Conservation (phyloP, 2,113 vertebrate species). For the Forbesichthys agassizii region DNA sequence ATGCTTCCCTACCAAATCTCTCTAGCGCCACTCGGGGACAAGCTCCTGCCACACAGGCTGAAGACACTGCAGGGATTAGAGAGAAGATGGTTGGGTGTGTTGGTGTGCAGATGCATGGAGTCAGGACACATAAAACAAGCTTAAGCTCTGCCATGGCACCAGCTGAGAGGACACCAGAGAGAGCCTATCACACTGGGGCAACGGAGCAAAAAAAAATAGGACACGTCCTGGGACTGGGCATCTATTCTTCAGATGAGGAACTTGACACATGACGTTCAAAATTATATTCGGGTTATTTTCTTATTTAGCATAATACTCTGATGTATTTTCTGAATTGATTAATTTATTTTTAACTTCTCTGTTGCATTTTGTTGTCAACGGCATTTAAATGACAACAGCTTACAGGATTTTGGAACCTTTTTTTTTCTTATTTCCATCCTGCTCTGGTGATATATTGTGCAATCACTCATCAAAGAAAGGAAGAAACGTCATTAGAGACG, state of each 20-base stretch:
- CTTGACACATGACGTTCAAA: slow-evolving; percentile 31
- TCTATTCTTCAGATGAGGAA: slow-evolving; percentile 78
- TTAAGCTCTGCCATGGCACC: neutral
- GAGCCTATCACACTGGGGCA: neutral
- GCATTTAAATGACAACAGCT: neutral
- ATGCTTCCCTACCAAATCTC: slow-evolving; percentile 72
- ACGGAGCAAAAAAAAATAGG: slow-evolving; percentile 21
- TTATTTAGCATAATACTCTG: too few species aligned
- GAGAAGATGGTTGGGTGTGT: neutral
- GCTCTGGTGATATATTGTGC: neutral
- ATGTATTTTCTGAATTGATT: too few species aligned
- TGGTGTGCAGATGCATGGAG: neutral
- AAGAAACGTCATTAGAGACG: slow-evolving; percentile 7
- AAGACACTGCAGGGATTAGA: neutral
- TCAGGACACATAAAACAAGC: neutral
- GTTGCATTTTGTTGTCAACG: neutral
- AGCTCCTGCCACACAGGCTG: neutral
- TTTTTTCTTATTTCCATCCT: slow-evolving; percentile 12
- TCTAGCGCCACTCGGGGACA: slow-evolving; percentile 28
- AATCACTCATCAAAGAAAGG: slow-evolving; percentile 35
- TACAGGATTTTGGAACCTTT: neutral
- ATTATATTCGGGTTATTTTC: too few species aligned
- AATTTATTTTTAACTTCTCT: neutral
- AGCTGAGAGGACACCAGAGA: slow-evolving; percentile 4
- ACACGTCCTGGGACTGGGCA: slow-evolving; percentile 72